Evolutionary conservation across 2,113 vertebrate species (phyloP).

Genomic region (Catharus bicknelli): DNA sequence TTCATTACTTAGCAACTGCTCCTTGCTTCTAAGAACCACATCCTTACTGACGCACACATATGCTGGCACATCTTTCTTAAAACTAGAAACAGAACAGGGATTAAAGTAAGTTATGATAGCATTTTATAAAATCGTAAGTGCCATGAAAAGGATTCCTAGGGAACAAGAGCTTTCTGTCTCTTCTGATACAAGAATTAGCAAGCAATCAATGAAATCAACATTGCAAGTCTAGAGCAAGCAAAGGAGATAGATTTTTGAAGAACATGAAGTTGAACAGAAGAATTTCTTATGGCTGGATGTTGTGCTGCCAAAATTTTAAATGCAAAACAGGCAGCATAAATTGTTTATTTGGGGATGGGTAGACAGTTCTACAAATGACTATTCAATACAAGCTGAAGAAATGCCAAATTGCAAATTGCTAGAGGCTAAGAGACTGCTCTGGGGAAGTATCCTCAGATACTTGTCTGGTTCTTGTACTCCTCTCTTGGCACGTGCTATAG

Average conservation of each 20-base stretch:
- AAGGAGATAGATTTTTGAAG: neutral
- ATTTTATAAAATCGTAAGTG: neutral
- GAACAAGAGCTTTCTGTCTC: neutral
- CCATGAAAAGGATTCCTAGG: neutral
- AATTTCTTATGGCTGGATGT: neutral
- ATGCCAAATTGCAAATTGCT: neutral
- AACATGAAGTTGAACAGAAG: neutral
- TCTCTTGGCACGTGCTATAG: neutral
- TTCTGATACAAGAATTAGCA: neutral
- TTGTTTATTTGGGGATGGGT: neutral
- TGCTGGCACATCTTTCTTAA: neutral
- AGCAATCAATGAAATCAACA: neutral
- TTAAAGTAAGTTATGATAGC: neutral
- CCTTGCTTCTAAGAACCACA: neutral
- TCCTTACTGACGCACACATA: neutral
- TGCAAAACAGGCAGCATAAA: neutral
- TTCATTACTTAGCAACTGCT: constrained; percentile 39
- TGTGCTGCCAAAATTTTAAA: neutral
- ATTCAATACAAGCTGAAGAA: neutral
- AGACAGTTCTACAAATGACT: neutral
- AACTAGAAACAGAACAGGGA: neutral
- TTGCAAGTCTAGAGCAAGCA: neutral
- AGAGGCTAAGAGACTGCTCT: neutral
- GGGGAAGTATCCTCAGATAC: neutral
- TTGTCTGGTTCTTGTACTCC: neutral